Base-by-base conservation (phyloP, 1,140 invertebrate species). In the Chionoecetes opilio region DNA sequence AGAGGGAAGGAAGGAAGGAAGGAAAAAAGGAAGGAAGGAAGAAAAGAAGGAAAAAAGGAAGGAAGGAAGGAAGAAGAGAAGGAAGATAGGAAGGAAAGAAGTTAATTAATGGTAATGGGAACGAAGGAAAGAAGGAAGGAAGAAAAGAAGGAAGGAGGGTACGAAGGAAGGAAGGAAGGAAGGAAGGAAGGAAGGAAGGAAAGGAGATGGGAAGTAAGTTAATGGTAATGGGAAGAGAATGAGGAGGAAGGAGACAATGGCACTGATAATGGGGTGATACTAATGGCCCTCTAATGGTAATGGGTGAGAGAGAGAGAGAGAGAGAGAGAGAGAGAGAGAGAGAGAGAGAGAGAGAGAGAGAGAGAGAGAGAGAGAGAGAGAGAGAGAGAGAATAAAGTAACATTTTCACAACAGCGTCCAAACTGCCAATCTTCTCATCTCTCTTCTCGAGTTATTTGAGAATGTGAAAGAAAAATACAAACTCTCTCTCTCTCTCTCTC, bases 281-380 rank as follows among this genome's bases (percentile, higher is more conserved):
- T n/a, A n/a, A 75, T n/a, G 63, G 21, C 6, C 0, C n/a, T 75
- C 63, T 26, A 75, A n/a, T 75, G 8, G 63, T 75, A 26, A 75
- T 11, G 2, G 2, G 26, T 1, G 63, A 75, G 63, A 75, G 63
- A 75, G 53, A 63, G 53, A 63, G 53, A 63, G 53, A 63, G 63
- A 75, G 63, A 75, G 63, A 75, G 63, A 75, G 63, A 75, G 63
- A 75, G 63, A 75, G 63, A 75, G 63, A 75, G 63, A 75, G 63
- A 75, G 63, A 75, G 63, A 75, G 63, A 75, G 63, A 75, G 63
- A 75, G 63, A 75, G 63, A 75, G 63, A 75, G 63, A 75, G 63
- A 75, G 63, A 75, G 63, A 75, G 63, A 75, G 63, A 75, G 63
- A 75, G 63, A 75, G 63, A 75, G 63, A 75, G 63, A 75, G 63